Conservation (phyloP, 2,888 invertebrate species). For the Idaea straminata region DNA sequence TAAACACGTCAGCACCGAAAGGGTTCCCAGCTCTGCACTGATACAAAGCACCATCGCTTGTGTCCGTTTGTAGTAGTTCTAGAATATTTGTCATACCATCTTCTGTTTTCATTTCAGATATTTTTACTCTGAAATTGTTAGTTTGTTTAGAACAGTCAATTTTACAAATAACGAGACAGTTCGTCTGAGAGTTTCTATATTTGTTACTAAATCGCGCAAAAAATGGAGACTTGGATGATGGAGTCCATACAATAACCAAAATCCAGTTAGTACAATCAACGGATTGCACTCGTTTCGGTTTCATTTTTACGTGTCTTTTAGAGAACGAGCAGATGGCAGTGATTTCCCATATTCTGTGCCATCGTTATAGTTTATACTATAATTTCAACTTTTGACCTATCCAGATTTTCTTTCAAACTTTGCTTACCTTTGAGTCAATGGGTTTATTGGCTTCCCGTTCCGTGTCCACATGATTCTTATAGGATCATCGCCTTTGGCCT, state of each 20-base stretch:
- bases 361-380: background rate
- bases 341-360: no score
- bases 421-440: constrained; percentile 68
- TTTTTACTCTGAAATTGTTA: constrained; percentile 56
- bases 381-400: background rate
- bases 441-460: constrained; percentile 85
- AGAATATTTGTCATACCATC: constrained; percentile 66
- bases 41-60: constrained; percentile 68
- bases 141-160: background rate
- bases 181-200: background rate
- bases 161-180: background rate
- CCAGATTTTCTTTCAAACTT: background rate
- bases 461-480: constrained; percentile 90
- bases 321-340: no score
- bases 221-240: no score
- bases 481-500: constrained; percentile 91
- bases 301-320: no score
- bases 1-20: constrained; percentile 68
- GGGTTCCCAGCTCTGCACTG: constrained; percentile 75
- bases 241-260: background rate
- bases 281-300: no score
- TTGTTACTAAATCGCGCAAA: background rate
- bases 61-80: constrained; percentile 66
- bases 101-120: constrained; percentile 70
- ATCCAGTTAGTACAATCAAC: background rate